Evolutionary conservation across 2,113 vertebrate species (phyloP).

Genomic region (Myiozetetes cayanensis): DNA sequence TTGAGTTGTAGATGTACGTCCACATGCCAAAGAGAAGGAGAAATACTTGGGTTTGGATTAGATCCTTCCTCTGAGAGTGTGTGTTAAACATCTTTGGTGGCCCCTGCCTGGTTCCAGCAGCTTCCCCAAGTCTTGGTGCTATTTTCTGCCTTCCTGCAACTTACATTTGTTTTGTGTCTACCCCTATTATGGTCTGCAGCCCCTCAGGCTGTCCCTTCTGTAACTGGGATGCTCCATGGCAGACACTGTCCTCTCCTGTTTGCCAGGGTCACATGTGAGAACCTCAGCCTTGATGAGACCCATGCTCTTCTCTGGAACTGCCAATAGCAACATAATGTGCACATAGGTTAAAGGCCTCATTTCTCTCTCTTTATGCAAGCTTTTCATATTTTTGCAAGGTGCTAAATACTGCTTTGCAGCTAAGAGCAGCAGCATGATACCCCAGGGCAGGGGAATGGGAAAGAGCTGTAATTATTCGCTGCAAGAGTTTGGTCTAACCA

Average conservation of each 20-base stretch:
- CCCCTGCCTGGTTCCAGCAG: neutral
- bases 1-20: neutral
- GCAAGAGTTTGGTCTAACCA: neutral
- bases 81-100: neutral
- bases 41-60: neutral
- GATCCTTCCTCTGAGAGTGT: neutral
- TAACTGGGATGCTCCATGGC: neutral
- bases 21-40: neutral
- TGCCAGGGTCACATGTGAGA: accelerated
- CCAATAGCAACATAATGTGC: neutral
- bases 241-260: accelerated
- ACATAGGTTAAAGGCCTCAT: neutral
- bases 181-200: neutral
- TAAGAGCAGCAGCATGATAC: neutral
- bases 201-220: neutral
- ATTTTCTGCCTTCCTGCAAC: neutral
- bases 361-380: neutral
- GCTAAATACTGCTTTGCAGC: neutral
- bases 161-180: neutral
- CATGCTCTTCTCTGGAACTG: neutral
- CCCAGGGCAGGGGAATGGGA: neutral
- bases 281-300: neutral
- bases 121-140: neutral
- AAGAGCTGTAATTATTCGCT: slow-evolving; percentile 23
- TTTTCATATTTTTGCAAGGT: neutral